Conservation (phyloP, 2,113 vertebrate species). For the Bothrops jararaca region DNA sequence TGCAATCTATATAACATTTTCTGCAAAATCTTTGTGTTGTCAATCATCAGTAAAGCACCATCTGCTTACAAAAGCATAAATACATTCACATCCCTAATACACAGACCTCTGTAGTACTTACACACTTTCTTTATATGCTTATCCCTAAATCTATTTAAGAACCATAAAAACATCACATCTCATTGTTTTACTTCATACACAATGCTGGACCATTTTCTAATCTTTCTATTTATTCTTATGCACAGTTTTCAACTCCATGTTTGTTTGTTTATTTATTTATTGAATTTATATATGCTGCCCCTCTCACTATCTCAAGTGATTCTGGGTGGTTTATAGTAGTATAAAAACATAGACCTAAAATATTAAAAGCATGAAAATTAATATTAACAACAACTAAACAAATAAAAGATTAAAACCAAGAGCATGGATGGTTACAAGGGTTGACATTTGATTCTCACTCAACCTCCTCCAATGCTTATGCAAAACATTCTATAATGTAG, state of each 20-base stretch:
- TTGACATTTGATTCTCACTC: neutral
- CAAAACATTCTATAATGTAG: neutral
- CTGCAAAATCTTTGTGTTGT: no score
- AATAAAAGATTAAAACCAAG: neutral
- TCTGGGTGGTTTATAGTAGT: neutral
- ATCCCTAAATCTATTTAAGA: no score
- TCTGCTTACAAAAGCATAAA: no score
- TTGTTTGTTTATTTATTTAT: neutral
- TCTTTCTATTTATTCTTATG: neutral
- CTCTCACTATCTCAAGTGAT: neutral
- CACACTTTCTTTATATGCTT: no score
- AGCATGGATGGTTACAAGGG: neutral
- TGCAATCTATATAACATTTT: no score
- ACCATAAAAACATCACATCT: no score
- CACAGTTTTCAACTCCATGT: neutral
- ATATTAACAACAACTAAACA: neutral
- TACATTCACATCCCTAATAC: no score
- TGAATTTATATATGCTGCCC: neutral
- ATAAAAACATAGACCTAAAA: neutral
- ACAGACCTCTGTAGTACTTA: no score
- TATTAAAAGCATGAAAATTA: neutral
- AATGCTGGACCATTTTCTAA: neutral
- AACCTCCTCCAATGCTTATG: neutral
- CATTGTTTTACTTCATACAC: neutral
- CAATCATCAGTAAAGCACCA: no score